Conservation (phyloP, 2,888 invertebrate species). For the Spisula subtruncata region DNA sequence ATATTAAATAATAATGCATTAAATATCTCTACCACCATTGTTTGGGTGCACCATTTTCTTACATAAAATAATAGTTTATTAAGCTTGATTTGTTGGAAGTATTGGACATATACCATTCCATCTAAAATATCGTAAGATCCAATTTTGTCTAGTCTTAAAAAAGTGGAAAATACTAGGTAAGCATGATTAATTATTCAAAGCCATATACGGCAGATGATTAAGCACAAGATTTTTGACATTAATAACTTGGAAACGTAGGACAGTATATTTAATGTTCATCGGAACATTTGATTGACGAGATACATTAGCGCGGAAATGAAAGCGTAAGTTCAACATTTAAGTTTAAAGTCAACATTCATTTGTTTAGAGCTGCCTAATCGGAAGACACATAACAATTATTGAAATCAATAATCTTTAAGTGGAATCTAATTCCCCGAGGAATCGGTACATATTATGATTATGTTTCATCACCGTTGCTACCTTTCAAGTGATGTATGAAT, state of each 20-base stretch:
- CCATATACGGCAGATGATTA: not conserved
- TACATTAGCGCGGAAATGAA: not conserved
- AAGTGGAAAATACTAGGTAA: not conserved
- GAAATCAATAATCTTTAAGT: too few relatives aligned
- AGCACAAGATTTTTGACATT: not conserved
- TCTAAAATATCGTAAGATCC: too few relatives aligned
- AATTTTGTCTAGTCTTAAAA: not conserved
- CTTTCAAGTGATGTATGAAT: too few relatives aligned
- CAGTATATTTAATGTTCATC: not conserved
- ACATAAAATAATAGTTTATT: too few relatives aligned
- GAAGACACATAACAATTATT: too few relatives aligned
- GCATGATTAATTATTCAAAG: too few relatives aligned
- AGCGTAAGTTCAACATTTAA: not conserved
- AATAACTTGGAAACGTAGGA: not conserved
- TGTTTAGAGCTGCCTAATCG: not conserved
- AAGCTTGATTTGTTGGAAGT: too few relatives aligned
- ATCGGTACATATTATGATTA: not conserved
- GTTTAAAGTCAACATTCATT: not conserved
- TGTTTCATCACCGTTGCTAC: too few relatives aligned
- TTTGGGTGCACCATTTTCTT: too few relatives aligned
- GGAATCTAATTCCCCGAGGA: not conserved
- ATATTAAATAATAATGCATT: too few relatives aligned
- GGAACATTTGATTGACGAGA: not conserved
- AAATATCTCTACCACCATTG: too few relatives aligned
- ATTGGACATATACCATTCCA: too few relatives aligned